Percentiles rank a stretch among this genome's conserved stretches.
Conservation (phyloP, 2,113 vertebrate species). For the Corvus moneduloides region DNA sequence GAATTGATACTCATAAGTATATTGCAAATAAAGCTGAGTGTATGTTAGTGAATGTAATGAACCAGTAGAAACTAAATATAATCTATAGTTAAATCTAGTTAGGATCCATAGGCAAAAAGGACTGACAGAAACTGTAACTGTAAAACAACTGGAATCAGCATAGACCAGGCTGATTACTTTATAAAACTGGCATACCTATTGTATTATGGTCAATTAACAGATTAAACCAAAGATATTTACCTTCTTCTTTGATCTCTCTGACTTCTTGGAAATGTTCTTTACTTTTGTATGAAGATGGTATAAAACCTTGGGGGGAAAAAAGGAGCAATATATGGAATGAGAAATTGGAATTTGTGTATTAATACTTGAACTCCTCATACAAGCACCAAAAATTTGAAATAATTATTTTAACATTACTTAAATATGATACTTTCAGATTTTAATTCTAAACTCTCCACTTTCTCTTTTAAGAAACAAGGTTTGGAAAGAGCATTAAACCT, state of each 20-base stretch:
- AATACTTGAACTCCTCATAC: background rate
- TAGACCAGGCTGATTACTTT: background rate
- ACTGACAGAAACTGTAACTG: background rate
- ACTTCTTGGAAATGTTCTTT: conserved; percentile 87
- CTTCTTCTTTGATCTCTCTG: conserved; percentile 83
- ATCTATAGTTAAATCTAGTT: background rate
- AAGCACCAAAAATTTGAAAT: background rate
- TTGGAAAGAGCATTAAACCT: background rate
- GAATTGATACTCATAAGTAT: background rate
- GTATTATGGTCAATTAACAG: background rate
- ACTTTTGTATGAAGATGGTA: conserved; percentile 86
- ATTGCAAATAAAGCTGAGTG: background rate
- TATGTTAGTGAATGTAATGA: background rate
- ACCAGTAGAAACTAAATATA: background rate
- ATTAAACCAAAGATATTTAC: conserved; percentile 58
- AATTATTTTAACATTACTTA: background rate
- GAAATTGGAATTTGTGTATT: background rate
- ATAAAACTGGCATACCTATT: background rate
- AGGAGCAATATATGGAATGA: background rate
- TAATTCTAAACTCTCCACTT: background rate
- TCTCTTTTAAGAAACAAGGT: background rate
- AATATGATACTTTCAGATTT: background rate
- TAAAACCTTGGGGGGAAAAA: conserved; percentile 69
- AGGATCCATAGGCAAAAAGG: background rate
- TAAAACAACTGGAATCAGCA: background rate